phyloP scores from a whole-genome alignment of 1,140 invertebrate genomes.

The Cardiocondyla obscurior region DNA sequence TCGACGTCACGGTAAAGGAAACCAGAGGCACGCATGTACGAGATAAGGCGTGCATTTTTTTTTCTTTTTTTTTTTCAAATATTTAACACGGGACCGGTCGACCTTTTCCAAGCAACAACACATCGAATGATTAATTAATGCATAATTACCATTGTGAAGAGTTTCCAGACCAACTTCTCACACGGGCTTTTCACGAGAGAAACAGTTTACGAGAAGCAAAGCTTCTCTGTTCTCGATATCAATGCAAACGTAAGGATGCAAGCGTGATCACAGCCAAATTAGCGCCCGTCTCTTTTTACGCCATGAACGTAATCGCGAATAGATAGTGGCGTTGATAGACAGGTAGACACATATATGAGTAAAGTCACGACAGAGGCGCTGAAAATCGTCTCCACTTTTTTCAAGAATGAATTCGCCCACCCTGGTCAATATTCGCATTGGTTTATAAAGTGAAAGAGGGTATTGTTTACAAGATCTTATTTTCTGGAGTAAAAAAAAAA shows the following conservation, averaged over 20 bases:
- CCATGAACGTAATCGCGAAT: background rate
- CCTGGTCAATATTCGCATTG: background rate
- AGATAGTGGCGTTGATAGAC: background rate
- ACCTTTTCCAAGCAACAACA: background rate
- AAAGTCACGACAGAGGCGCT: too few relatives aligned
- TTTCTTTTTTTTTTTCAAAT: too few relatives aligned
- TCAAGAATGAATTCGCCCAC: too few relatives aligned
- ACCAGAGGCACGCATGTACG: background rate
- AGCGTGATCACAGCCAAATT: background rate
- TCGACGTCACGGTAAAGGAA: background rate
- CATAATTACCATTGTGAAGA: conserved; percentile 26
- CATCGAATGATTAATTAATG: background rate
- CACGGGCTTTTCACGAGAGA: background rate
- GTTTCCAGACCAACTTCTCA: background rate
- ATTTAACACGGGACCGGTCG: background rate
- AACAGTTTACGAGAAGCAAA: background rate
- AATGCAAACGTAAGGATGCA: background rate
- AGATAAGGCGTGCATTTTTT: too few relatives aligned
- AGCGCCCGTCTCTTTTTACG: conserved; percentile 29
- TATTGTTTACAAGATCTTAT: background rate
- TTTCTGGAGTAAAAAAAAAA: background rate
- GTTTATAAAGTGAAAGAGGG: background rate
- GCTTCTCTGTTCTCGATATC: too few relatives aligned
- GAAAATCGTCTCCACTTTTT: too few relatives aligned
- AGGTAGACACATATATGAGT: background rate